A percentile compares a stretch with the other conserved stretches of the same genome.
phyloP scores from a whole-genome alignment of 1,140 invertebrate genomes.

The Atopsyche davidsoni region DNA sequence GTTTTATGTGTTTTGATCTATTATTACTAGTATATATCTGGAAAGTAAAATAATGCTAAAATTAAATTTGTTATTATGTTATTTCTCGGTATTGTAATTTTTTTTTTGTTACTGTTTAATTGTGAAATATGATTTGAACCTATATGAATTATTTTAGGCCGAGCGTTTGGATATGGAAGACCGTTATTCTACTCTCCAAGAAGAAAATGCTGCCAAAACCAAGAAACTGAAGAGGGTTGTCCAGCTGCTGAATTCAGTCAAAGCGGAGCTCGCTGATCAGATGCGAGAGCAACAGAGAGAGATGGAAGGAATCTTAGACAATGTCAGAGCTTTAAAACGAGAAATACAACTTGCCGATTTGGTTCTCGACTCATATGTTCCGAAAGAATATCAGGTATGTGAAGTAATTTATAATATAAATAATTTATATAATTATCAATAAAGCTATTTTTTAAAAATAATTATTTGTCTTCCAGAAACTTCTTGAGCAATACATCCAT shows the following conservation, averaged over 20 bases:
- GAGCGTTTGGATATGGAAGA: conserved; percentile 95
- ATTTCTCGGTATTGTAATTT: background rate
- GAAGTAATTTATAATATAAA: background rate
- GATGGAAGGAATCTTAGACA: conserved; percentile 92
- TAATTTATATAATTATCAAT: conserved; percentile 12
- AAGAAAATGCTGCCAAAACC: conserved; percentile 86
- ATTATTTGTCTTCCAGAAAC: conserved; percentile 62
- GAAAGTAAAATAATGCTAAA: too few species aligned
- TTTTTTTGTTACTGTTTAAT: too few species aligned
- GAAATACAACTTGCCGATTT: conserved; percentile 89
- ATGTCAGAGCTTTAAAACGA: conserved; percentile 78
- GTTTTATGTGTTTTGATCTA: background rate
- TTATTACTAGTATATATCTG: too few species aligned
- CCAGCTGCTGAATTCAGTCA: conserved; percentile 71
- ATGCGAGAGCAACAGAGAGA: conserved; percentile 93
- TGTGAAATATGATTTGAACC: too few species aligned
- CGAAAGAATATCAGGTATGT: conserved; percentile 74
- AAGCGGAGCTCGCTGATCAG: conserved; percentile 82
- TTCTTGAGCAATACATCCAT: conserved; percentile 87
- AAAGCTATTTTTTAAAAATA: conserved; percentile 5
- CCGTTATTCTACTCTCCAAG: conserved; percentile 88
- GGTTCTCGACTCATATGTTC: conserved; percentile 84
- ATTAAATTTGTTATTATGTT: too few species aligned
- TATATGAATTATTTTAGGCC: too few species aligned
- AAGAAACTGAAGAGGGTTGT: conserved; percentile 90